Evolutionary conservation across 37 sponge, comb jelly and placozoan species (phyloP), one percentile per base, ranked within the genome.

Genomic region (Diacarnus erythraeanus): DNA sequence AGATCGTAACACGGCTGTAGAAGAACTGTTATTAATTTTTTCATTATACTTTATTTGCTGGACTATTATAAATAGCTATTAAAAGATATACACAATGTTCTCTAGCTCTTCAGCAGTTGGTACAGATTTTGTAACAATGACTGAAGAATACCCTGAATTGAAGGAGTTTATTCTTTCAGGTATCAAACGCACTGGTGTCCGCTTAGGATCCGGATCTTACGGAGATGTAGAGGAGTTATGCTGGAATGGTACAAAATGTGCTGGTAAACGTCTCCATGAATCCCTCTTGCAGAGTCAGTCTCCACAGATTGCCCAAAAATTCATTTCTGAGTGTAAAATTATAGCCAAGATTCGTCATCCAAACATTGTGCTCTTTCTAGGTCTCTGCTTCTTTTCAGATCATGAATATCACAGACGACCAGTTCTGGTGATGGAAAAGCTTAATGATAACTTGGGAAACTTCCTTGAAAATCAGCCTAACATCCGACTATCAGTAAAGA

Each of bases 351-450:
- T 60, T 5, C 27, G 27, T 17, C 61, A 60, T 17, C 61, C 61
- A 5, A 60, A 60, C 22, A 17, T 60, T 6, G 61, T 60, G 4
- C 27, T n/a, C 9, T 60, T 60, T 17, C 26, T 60, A 6, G 61
- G 61, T 25, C 26, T 60, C 4, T 60, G 22, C 27, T 60, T 60
- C 61, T 26, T 26, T 5, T 5, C 4, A 60, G 26, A 60, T 26
- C 26, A 25, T 22, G 4, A 60, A 6, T 5, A 60, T 5, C 26
- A 25, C 5, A 22, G 31, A 1, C 10, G 64, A 27, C 75, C 75
- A 3, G 21, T 56, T 26, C 57, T 80, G 33, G 59, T 80, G 36
- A 72, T 81, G 73, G 82, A 81, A 40, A 37, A n/a, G 21, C 38
- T 81, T 23, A 42, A 12, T 4, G 22, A 33, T n/a, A 10, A 21